These are phyloP conservation scores for Bujurquina vittata DNA, from an alignment of 2,113 vertebrate genomes.

Conservation along the genomic window DNA sequence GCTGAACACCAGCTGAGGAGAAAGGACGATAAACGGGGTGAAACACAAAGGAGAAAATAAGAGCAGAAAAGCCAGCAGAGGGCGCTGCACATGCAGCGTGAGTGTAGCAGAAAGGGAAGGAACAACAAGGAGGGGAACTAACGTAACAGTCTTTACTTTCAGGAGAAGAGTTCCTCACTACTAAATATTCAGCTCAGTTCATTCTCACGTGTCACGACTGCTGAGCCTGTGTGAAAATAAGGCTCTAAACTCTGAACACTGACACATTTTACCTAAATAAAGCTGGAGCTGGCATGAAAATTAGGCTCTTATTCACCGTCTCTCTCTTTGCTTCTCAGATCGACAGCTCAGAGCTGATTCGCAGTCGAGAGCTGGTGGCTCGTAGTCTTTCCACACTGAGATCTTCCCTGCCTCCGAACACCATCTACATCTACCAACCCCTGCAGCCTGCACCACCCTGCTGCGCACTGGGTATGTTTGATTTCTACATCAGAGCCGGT, in stretches of 20 bases:
- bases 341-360: slow-evolving; percentile 91
- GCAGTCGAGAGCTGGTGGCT: slow-evolving; percentile 92
- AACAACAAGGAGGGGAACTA: background rate
- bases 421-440: slow-evolving; percentile 97
- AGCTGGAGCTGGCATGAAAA: background rate
- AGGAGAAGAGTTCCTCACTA: background rate
- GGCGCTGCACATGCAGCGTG: background rate
- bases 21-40: background rate
- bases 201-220: background rate
- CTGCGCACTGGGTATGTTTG: slow-evolving; percentile 40
- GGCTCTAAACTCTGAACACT: no score
- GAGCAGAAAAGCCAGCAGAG: background rate
- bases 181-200: no score
- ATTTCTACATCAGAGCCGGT: background rate
- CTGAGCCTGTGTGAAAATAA: background rate
- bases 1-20: background rate
- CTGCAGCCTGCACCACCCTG: slow-evolving; percentile 62
- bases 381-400: slow-evolving; percentile 88
- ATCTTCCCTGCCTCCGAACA: slow-evolving; percentile 90
- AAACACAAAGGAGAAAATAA: background rate
- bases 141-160: background rate
- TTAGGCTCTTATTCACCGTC: background rate
- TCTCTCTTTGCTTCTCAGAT: slow-evolving; percentile 77
- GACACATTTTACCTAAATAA: no score
- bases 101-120: background rate